phyloP scores from a whole-genome alignment of 2,888 invertebrate species.

The Philonicus albiceps region DNA sequence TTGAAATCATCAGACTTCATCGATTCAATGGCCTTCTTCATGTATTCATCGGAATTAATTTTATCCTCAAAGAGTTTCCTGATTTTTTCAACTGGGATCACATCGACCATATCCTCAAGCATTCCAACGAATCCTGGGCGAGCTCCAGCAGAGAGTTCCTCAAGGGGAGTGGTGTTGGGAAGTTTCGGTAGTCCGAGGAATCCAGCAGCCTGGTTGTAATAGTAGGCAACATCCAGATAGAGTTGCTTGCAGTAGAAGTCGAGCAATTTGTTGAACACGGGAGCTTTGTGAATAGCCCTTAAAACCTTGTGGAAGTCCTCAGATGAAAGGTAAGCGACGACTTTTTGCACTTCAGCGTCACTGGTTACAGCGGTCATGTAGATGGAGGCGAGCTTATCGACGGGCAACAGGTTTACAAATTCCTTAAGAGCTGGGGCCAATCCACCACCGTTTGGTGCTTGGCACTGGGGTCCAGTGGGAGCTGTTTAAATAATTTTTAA shows the following conservation, averaged over 20 bases:
- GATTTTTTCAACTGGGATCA: constrained; percentile 42
- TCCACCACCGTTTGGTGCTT: constrained; percentile 42
- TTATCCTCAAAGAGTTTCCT: constrained; percentile 14
- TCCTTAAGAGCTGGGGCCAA: constrained; percentile 41
- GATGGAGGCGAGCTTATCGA: constrained; percentile 25
- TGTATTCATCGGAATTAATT: constrained; percentile 40
- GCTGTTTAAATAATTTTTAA: not conserved
- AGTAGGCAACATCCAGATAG: constrained; percentile 45
- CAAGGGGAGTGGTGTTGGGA: not conserved
- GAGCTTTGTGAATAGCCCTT: constrained; percentile 38
- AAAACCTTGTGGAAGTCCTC: constrained; percentile 42
- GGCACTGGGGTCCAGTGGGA: constrained; percentile 39
- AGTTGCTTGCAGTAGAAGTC: constrained; percentile 45
- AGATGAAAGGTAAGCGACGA: constrained; percentile 40
- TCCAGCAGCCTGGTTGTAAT: constrained; percentile 45
- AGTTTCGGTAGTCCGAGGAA: constrained; percentile 42
- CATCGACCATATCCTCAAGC: constrained; percentile 42
- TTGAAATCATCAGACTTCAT: constrained; percentile 43
- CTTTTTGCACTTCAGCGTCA: constrained; percentile 43
- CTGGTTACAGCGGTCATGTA: constrained; percentile 44
- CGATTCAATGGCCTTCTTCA: constrained; percentile 38
- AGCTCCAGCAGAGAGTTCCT: not conserved
- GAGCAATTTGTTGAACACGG: constrained; percentile 42
- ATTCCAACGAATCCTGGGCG: constrained; percentile 44
- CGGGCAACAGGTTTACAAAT: constrained; percentile 43